A percentile compares a stretch with the other conserved stretches of the same genome.
Evolutionary conservation across 1,140 invertebrate genomes (phyloP).

Genomic region (Anthonomus grandis): DNA sequence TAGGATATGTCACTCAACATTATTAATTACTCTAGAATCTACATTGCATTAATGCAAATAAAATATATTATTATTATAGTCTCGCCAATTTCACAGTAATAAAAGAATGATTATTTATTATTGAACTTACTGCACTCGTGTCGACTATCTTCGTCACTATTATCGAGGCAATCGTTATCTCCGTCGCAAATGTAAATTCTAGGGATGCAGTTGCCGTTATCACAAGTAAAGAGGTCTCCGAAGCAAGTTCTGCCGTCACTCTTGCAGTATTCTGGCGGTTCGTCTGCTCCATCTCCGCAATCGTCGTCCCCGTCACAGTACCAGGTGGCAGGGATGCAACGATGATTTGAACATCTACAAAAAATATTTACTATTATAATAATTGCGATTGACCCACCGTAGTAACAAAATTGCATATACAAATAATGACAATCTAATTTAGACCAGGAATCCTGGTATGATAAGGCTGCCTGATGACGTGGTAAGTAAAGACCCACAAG

Average conservation of each 20-base stretch:
- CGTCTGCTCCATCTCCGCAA: slow-evolving; percentile 85
- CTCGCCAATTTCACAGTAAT: no score
- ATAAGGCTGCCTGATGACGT: no score
- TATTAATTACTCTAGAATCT: not conserved
- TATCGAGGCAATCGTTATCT: slow-evolving; percentile 91
- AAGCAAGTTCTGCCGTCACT: slow-evolving; percentile 93
- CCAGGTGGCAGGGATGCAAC: slow-evolving; percentile 89
- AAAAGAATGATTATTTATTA: no score
- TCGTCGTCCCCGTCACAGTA: slow-evolving; percentile 83
- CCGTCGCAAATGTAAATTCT: slow-evolving; percentile 97
- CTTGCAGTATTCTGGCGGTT: slow-evolving; percentile 88
- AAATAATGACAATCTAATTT: no score
- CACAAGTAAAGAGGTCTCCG: slow-evolving; percentile 92
- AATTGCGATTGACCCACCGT: no score
- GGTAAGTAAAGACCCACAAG: no score
- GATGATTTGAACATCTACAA: slow-evolving; percentile 79
- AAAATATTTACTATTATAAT: no score
- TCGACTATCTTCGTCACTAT: slow-evolving; percentile 84
- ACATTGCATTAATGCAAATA: no score
- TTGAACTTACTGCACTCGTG: slow-evolving; percentile 81
- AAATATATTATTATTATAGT: no score
- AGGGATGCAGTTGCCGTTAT: slow-evolving; percentile 95
- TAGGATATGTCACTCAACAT: no score
- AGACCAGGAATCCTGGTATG: no score
- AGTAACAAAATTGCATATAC: no score